Evolutionary conservation across 2,113 vertebrate species (phyloP), one percentile per base, ranked within the genome.

Genomic region (Delphinus delphis): DNA sequence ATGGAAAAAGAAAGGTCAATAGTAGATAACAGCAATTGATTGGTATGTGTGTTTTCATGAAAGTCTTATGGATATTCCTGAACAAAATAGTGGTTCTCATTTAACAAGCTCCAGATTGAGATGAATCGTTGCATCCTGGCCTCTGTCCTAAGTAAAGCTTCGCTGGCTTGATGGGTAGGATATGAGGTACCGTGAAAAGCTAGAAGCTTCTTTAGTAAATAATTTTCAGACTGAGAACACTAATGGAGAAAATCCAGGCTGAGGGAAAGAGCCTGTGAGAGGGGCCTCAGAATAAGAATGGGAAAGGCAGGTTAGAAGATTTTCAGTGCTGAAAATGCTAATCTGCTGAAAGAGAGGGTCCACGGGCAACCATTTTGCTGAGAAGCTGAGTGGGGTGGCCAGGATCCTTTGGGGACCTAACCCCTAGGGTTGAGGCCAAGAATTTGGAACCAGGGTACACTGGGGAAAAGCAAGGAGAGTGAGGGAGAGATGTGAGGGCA

Each of bases 141-240:
- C 58, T 38, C 55, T 31, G 50, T 88, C 67, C 3, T 36, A 60
- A 89, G 20, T 18, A 89, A 23, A 70, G 36, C 13, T 88, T 88
- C 77, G 36, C 55, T 87, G 55, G 38, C 68, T 92, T 80, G 11
- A 26, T n/a, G 38, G n/a, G 23, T 53, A 95, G 62, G 3, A 28
- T 77, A 50, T 23, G 28, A 58, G 36, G 76, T 62, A 33, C 47
- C 83, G 3, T n/a, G 15, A 47, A 88, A 84, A 94, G 70, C 58
- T 53, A 84, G 70, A 76, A 67, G 23, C 58, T 94, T 88, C 76
- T 90, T 95, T 25, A 44, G 33, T 68, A 96, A 95, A 62, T 88
- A 76, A 63, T 53, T 94, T 88, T 85, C 20, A 96, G 21, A 26
- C 13, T 67, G 41, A 65, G 5, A 74, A 70, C 5, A 28, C n/a